Base-by-base conservation (phyloP, 2,113 vertebrate genomes). In the Chitala chitala region DNA sequence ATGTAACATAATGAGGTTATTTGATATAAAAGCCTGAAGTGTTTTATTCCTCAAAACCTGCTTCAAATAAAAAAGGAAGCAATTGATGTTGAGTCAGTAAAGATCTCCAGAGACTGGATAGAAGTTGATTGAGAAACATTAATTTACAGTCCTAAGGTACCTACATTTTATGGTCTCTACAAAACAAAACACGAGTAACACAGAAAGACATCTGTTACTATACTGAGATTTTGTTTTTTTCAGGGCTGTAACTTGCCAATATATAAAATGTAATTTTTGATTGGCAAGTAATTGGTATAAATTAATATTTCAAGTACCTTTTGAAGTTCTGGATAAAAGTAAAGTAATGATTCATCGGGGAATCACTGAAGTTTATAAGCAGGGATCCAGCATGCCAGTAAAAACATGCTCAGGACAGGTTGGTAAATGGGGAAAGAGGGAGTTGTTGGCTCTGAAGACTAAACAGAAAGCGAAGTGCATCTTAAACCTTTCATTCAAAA, bases 301-400 rank as follows among this genome's bases (percentile, higher is more conserved):
- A 76, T 73, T 40, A 42, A 51, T 74, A 78, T 81, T 56, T 66
- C 46, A 42, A 72, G 12, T 71, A 63, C 54, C 70, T 58, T 58
- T 29, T 75, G 65, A 77, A 69, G 15, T 63, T 72, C 71, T 38
- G 55, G 63, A 50, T 58, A 63, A 72, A 64, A 72, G 65, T 65
- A 40, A 66, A 77, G 51, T 68, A 65, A 63, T 69, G 65, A 75
- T 71, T 75, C 51, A 73, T 73, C 48, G 71, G 58, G 42, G 50
- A 51, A 72, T 64, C 42, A 15, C 63, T 74, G 61, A 61, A 48
- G 51, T 80, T 66, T 76, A 66, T 73, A 76, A 77, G 69, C 74
- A 74, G 42, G 50, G 68, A 20, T 36, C 36, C 4, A 29, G 38
- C 44, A 29, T 42, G 50, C 36, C 55, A 22, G 22, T 5, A 31